Percentiles rank a stretch among this genome's conserved stretches.
These are phyloP conservation scores for Ceratina calcarata DNA, from an alignment of 1,140 invertebrate species.

Conservation along the genomic window DNA sequence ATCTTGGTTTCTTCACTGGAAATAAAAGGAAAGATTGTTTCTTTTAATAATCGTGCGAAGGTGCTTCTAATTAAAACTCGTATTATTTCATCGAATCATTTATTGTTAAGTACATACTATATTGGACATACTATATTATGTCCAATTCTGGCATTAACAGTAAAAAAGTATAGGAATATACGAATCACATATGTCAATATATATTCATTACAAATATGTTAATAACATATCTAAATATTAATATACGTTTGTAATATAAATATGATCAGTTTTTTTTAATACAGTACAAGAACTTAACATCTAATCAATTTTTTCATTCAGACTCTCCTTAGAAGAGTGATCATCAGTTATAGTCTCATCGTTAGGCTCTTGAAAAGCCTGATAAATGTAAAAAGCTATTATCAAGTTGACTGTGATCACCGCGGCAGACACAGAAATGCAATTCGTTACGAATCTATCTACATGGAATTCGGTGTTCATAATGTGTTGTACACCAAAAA, in stretches of 20 bases:
- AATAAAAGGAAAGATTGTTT: slow-evolving; percentile 25
- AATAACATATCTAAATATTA: slow-evolving; percentile 17
- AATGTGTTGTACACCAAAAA: slow-evolving; percentile 85
- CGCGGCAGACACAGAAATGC: slow-evolving; percentile 87
- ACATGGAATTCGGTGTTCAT: slow-evolving; percentile 84
- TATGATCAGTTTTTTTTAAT: slow-evolving; percentile 9
- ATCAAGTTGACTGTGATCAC: slow-evolving; percentile 90
- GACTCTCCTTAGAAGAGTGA: slow-evolving; percentile 40
- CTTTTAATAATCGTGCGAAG: slow-evolving; percentile 23
- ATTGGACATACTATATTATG: too few species aligned
- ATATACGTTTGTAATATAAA: slow-evolving; percentile 14
- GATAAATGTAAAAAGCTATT: slow-evolving; percentile 88
- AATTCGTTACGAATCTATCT: slow-evolving; percentile 83
- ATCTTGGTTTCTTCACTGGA: slow-evolving; percentile 86
- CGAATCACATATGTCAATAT: slow-evolving; percentile 21
- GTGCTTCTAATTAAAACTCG: slow-evolving; percentile 42
- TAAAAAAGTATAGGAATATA: slow-evolving; percentile 38
- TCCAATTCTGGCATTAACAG: slow-evolving; percentile 24
- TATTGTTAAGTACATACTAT: slow-evolving; percentile 49
- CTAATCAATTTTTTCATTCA: slow-evolving; percentile 60
- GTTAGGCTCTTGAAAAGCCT: slow-evolving; percentile 87
- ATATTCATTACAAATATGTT: slow-evolving; percentile 28
- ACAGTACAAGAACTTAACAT: slow-evolving; percentile 10
- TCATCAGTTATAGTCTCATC: slow-evolving; percentile 63
- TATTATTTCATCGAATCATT: slow-evolving; percentile 30